These are phyloP conservation scores for Drosophila watanabei DNA, from an alignment of 1,140 invertebrate genomes.

Conservation along the genomic window DNA sequence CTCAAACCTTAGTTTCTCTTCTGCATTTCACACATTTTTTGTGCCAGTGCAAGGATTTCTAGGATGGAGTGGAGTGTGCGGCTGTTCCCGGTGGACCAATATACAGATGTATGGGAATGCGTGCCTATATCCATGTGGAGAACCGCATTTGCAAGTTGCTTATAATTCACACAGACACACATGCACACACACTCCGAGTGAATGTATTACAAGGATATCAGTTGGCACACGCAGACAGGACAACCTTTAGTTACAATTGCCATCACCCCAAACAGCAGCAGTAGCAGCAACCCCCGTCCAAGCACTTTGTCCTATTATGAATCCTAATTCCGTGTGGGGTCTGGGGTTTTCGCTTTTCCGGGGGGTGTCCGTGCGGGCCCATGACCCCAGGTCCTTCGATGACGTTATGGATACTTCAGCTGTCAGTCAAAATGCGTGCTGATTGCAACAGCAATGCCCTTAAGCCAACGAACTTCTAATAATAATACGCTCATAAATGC, in stretches of 20 bases:
- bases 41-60: conserved; percentile 13
- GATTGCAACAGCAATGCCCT: conserved; percentile 51
- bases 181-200: not conserved
- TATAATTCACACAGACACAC: conserved; percentile 56
- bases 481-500: conserved; percentile 1
- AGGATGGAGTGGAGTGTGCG: not conserved
- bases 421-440: conserved; percentile 73
- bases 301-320: conserved; percentile 77
- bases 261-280: conserved; percentile 1
- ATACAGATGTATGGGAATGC: conserved; percentile 53
- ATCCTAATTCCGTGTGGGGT: conserved; percentile 66
- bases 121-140: conserved; percentile 33
- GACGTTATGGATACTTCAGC: conserved; percentile 79
- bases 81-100: conserved; percentile 61
- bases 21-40: not conserved
- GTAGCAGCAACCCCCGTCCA: conserved; percentile 3
- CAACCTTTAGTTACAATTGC: conserved; percentile 55
- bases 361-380: conserved; percentile 7
- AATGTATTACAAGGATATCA: conserved; percentile 71
- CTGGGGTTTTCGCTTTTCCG: not conserved
- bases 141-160: conserved; percentile 72
- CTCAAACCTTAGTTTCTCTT: not conserved
- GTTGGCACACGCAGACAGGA: conserved; percentile 38
- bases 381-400: conserved; percentile 70
- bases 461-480: conserved; percentile 5